Evolutionary conservation across 2,888 invertebrate species (phyloP), one percentile per base, ranked within the genome.

Genomic region (Lypha dubia): DNA sequence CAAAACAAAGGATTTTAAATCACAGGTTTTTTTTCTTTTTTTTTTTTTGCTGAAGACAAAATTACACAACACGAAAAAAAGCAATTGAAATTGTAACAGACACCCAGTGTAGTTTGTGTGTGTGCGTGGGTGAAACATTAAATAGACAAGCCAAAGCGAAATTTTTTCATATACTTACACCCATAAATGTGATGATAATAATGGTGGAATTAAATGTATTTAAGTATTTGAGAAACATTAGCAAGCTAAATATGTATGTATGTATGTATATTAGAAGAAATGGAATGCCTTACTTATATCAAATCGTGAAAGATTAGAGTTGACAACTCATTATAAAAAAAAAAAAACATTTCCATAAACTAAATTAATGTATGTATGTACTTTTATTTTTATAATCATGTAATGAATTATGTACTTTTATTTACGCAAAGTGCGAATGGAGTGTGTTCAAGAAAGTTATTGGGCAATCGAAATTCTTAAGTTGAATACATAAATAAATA

Each of bases 21-120:
- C 44, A 68, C 15, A 51, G 53, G 53, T 75, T 22, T 38, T 71
- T 35, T 41, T 35, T 49, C 17, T 56, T 62, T 62, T 75, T 22
- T 38, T 71, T 35, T 41, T 35, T 49, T 24, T 56, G 8, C 46
- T 58, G 35, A 22, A 74, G 51, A 56, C 62, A 71, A 53, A 38
- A 24, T 74, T 62, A 44, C 62, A 81, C n/a, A n/a, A n/a, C n/a
- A n/a, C n/a, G n/a, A n/a, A n/a, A 75, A 80, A 74, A 67, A 67
- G 22, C 56, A 81, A 62, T 56, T 62, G 32, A 80, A 60, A 32
- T 22, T 41, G 24, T 56, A 56, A 20, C 8, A 58, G 28, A 77
- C 24, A 60, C 77, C 35, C 20, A 60, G 32, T 53, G 53, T 49
- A 28, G n/a, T 46, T 5, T 60, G 28, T 58, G 7, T 58, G 32